phyloP scores from a whole-genome alignment of 2,797 vertebrate species.

The Myotis planiceps region DNA sequence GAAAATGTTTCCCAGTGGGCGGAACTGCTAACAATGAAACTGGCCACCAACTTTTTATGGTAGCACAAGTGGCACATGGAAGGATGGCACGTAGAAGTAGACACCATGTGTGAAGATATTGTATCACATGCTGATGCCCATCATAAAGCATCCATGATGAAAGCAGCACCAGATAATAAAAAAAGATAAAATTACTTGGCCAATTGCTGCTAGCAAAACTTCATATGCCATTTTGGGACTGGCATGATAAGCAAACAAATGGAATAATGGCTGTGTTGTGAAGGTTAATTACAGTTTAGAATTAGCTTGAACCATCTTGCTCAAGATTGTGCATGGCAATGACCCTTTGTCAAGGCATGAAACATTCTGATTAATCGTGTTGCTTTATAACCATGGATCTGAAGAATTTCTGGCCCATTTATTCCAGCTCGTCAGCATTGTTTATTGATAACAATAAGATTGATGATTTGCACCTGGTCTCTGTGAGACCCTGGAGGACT shows the following conservation, averaged over 20 bases:
- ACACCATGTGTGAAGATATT: not conserved
- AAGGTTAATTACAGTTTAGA: not conserved
- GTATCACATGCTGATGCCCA: not conserved
- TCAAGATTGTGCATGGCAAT: not conserved
- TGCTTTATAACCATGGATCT: not conserved
- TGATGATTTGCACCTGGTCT: slow-evolving; percentile 63
- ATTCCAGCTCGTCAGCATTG: slow-evolving; percentile 1
- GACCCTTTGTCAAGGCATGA: not conserved
- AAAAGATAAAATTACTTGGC: not conserved
- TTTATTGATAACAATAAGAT: slow-evolving; percentile 70
- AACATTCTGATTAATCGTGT: slow-evolving; percentile 42
- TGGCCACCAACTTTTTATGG: not conserved
- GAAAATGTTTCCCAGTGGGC: not conserved
- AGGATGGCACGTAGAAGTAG: not conserved
- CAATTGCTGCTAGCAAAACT: not conserved
- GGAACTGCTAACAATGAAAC: not conserved
- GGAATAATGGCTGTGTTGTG: not conserved
- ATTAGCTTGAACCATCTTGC: not conserved
- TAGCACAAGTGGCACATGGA: not conserved
- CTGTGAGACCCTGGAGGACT: slow-evolving; percentile 17
- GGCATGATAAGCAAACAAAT: not conserved
- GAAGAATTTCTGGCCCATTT: slow-evolving; percentile 21
- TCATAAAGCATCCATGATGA: not conserved
- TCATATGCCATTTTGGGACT: not conserved
- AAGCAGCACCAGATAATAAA: not conserved